Evolutionary conservation across 1,140 invertebrate species (phyloP).

Genomic region (Solenopsis invicta): DNA sequence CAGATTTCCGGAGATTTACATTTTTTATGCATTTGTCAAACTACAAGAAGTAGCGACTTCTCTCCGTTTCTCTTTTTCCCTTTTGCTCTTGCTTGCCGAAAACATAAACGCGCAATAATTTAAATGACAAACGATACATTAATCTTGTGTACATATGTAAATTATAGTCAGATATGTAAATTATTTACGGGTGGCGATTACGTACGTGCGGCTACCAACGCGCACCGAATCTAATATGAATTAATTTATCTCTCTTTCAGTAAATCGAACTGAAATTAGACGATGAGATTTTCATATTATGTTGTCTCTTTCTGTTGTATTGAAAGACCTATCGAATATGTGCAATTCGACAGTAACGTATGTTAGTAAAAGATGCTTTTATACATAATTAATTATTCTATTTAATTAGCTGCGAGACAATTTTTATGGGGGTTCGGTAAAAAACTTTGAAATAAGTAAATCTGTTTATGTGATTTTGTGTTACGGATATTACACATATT

Average conservation of each 20-base stretch:
- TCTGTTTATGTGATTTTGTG: not conserved
- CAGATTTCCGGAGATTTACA: slow-evolving; percentile 28
- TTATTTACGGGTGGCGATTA: not conserved
- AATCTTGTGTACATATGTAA: slow-evolving; percentile 21
- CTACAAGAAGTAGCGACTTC: slow-evolving; percentile 2
- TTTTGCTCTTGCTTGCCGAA: not conserved
- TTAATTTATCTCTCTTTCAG: slow-evolving; percentile 22
- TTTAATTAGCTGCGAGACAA: not conserved
- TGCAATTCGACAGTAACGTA: not conserved
- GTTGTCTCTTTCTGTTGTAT: not conserved
- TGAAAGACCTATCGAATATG: not conserved
- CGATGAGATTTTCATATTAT: slow-evolving; percentile 6
- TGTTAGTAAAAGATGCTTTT: not conserved
- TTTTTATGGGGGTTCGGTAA: not conserved
- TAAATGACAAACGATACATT: slow-evolving; percentile 26
- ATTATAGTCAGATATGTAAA: slow-evolving; percentile 35
- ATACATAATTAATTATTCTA: not conserved
- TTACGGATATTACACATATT: not conserved
- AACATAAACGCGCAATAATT: slow-evolving; percentile 28
- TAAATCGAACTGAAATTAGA: slow-evolving; percentile 14
- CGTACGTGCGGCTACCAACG: not conserved
- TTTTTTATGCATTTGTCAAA: slow-evolving; percentile 46
- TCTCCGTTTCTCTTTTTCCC: not conserved
- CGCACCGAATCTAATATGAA: not conserved
- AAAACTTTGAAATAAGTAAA: not conserved